Evolutionary conservation across 2,888 invertebrate species (phyloP).

Genomic region (Cataglyphis rosenhaueri): DNA sequence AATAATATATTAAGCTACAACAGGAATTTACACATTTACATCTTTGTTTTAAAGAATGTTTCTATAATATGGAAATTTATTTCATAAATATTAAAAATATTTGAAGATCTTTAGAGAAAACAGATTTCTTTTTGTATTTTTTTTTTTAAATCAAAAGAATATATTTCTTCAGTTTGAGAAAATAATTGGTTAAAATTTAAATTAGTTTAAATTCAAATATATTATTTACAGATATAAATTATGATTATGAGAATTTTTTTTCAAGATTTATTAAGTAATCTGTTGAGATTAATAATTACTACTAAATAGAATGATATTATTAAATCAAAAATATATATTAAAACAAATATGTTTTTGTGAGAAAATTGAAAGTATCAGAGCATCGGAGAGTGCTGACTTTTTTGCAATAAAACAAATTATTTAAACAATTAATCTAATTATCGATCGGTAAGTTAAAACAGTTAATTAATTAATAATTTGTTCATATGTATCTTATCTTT

Average conservation of each 20-base stretch:
- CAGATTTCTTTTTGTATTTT: background rate
- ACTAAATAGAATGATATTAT: background rate
- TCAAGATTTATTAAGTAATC: background rate
- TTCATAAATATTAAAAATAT: background rate
- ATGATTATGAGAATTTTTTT: background rate
- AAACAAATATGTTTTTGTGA: background rate
- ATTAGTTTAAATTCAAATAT: too few relatives aligned
- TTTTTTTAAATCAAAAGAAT: background rate
- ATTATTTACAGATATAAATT: background rate
- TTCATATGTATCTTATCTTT: background rate
- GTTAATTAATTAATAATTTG: background rate
- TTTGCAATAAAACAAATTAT: background rate
- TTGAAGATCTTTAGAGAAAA: background rate
- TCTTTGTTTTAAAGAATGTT: background rate
- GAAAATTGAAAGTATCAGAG: background rate
- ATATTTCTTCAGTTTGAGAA: background rate
- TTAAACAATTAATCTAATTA: background rate
- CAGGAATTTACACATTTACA: background rate
- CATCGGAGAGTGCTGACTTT: background rate
- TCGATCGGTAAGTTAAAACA: background rate
- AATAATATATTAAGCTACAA: background rate
- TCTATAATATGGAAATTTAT: background rate
- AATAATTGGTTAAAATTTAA: background rate
- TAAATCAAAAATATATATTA: background rate
- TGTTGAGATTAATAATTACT: background rate